These are phyloP conservation scores for Gambusia holbrooki DNA, from an alignment of 2,113 vertebrate species.

Conservation along the genomic window DNA sequence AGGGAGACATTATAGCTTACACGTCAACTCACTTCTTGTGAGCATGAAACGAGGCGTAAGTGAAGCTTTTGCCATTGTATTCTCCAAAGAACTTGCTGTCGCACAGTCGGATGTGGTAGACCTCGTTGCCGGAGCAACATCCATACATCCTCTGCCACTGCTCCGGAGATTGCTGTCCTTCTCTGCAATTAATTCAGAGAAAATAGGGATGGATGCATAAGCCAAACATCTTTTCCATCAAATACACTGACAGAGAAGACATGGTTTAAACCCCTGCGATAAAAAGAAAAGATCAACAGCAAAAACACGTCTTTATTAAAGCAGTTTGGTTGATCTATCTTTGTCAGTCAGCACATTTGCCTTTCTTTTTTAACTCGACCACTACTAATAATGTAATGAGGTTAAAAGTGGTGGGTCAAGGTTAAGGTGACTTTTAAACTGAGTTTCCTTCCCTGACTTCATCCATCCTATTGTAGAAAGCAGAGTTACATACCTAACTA, in stretches of 20 bases:
- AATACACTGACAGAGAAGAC: neutral
- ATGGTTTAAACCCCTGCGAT: neutral
- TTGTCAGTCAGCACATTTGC: slow-evolving; percentile 14
- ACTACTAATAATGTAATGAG: slow-evolving; percentile 14
- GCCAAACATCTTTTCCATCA: neutral
- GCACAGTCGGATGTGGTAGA: slow-evolving; percentile 93
- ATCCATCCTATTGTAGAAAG: neutral
- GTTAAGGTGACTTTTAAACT: neutral
- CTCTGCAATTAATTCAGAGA: slow-evolving; percentile 75
- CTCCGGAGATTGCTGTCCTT: slow-evolving; percentile 92
- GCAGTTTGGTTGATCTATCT: slow-evolving; percentile 26
- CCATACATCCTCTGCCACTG: slow-evolving; percentile 98
- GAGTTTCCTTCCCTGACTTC: too few relatives aligned
- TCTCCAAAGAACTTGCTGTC: slow-evolving; percentile 97
- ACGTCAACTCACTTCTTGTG: slow-evolving; percentile 91
- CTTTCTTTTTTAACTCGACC: slow-evolving; percentile 6
- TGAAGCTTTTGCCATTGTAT: slow-evolving; percentile 96
- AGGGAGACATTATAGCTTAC: slow-evolving; percentile 22
- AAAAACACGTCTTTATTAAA: slow-evolving; percentile 6
- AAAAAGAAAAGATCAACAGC: neutral
- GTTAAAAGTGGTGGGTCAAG: neutral
- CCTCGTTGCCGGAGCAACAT: slow-evolving; percentile 95
- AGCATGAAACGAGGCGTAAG: slow-evolving; percentile 95
- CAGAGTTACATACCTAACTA: neutral
- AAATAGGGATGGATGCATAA: neutral